These are phyloP conservation scores for Penaeus vannamei DNA, from an alignment of 1,140 invertebrate species.

Conservation along the genomic window DNA sequence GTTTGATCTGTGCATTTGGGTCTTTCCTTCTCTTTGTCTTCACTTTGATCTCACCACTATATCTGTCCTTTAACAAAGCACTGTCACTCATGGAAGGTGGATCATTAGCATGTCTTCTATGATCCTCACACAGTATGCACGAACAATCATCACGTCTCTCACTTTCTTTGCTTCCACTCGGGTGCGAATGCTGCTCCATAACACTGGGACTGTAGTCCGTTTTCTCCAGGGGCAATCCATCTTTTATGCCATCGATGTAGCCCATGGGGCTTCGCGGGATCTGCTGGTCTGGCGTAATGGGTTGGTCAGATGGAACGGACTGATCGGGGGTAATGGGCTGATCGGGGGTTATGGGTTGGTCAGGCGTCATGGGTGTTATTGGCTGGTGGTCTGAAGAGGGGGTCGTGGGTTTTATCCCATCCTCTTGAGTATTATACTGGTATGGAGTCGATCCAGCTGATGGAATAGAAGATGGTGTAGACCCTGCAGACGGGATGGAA, in stretches of 20 bases:
- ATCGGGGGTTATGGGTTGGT: conserved; percentile 60
- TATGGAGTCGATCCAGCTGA: conserved; percentile 64
- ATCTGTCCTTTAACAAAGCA: conserved; percentile 26
- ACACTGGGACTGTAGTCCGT: conserved; percentile 35
- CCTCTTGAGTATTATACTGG: conserved; percentile 63
- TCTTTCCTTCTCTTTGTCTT: conserved; percentile 54
- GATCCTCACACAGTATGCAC: conserved; percentile 60
- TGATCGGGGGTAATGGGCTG: conserved; percentile 62
- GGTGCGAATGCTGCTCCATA: conserved; percentile 39
- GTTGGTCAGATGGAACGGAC: conserved; percentile 60
- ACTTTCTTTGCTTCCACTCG: conserved; percentile 57
- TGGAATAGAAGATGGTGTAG: conserved; percentile 63
- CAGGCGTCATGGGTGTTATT: conserved; percentile 58
- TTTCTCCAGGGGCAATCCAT: conserved; percentile 50
- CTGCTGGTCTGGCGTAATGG: conserved; percentile 57
- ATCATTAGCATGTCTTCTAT: conserved; percentile 58
- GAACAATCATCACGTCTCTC: conserved; percentile 62
- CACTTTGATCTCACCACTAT: conserved; percentile 57
- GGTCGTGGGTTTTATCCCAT: conserved; percentile 62
- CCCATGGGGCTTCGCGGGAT: conserved; percentile 49
- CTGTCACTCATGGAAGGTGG: conserved; percentile 45
- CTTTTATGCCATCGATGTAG: conserved; percentile 51
- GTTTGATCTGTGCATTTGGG: conserved; percentile 54
- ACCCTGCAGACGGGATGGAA: conserved; percentile 63
- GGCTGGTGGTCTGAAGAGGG: conserved; percentile 61